These are phyloP conservation scores for Probosciger aterrimus DNA, from an alignment of 2,113 vertebrate genomes.

Conservation along the genomic window DNA sequence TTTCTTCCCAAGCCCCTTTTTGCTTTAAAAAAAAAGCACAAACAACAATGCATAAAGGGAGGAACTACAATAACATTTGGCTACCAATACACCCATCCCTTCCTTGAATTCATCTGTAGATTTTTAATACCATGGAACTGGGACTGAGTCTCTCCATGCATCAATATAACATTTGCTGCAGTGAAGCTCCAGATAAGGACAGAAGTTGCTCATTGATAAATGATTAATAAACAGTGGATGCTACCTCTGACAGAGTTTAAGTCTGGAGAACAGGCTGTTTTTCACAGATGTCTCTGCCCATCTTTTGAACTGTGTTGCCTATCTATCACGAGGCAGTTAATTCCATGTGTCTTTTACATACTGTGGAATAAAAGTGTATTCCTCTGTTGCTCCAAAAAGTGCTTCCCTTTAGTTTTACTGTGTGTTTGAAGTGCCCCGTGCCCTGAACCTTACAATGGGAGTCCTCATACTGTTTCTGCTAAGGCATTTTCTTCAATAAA, in stretches of 20 bases:
- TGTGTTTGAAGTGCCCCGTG: not conserved
- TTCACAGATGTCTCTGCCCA: not conserved
- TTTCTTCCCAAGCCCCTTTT: not conserved
- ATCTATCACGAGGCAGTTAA: not conserved
- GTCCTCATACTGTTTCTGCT: not conserved
- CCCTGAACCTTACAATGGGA: not conserved
- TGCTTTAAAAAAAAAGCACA: not conserved
- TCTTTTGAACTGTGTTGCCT: not conserved
- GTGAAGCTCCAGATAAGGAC: not conserved
- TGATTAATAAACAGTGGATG: not conserved
- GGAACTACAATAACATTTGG: not conserved
- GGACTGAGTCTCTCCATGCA: not conserved
- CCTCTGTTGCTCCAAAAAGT: not conserved
- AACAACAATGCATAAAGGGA: not conserved
- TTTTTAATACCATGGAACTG: not conserved
- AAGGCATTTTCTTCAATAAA: not conserved
- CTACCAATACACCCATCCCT: not conserved
- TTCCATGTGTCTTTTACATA: not conserved
- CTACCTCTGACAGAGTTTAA: not conserved
- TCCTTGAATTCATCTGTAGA: not conserved
- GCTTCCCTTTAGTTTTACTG: not conserved
- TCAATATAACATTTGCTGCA: not conserved
- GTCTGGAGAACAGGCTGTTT: not conserved
- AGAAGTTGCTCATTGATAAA: not conserved
- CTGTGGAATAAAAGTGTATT: not conserved